phyloP scores from a whole-genome alignment of 2,797 vertebrate species.

The Aldrovandia affinis region DNA sequence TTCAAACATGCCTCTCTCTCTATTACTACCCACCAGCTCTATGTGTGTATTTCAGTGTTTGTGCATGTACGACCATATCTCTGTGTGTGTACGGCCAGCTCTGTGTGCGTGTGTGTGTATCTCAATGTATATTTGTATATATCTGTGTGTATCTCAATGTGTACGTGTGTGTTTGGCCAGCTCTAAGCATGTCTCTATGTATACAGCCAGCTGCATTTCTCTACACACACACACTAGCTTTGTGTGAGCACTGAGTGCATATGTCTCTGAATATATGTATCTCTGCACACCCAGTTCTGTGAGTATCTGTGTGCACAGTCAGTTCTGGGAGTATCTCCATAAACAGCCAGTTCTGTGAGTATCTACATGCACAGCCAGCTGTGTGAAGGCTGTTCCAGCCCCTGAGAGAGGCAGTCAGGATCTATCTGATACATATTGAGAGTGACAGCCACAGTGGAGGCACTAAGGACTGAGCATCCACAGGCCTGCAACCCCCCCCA shows the following conservation, averaged over 20 bases:
- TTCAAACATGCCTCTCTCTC: too few relatives aligned
- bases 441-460: constrained; percentile 60
- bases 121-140: too few relatives aligned
- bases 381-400: constrained; percentile 23
- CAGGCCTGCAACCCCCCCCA: constrained; percentile 67
- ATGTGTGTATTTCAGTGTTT: too few relatives aligned
- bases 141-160: too few relatives aligned
- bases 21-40: too few relatives aligned
- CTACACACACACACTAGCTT: too few relatives aligned
- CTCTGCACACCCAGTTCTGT: not conserved
- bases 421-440: constrained; percentile 62
- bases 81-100: not conserved
- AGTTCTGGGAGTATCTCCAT: not conserved
- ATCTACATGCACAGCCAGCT: not conserved
- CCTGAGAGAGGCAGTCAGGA: not conserved
- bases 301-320: not conserved
- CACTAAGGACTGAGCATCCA: constrained; percentile 79
- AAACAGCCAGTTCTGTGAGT: not conserved
- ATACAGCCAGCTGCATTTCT: too few relatives aligned
- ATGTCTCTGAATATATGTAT: too few relatives aligned
- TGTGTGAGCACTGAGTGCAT: constrained; percentile 17
- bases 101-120: too few relatives aligned
- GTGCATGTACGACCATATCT: constrained; percentile 51
- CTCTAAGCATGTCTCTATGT: too few relatives aligned
- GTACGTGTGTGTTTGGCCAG: too few relatives aligned